These are phyloP conservation scores for Scaptodrosophila lebanonensis DNA, from an alignment of 1,140 invertebrate genomes.

Conservation along the genomic window DNA sequence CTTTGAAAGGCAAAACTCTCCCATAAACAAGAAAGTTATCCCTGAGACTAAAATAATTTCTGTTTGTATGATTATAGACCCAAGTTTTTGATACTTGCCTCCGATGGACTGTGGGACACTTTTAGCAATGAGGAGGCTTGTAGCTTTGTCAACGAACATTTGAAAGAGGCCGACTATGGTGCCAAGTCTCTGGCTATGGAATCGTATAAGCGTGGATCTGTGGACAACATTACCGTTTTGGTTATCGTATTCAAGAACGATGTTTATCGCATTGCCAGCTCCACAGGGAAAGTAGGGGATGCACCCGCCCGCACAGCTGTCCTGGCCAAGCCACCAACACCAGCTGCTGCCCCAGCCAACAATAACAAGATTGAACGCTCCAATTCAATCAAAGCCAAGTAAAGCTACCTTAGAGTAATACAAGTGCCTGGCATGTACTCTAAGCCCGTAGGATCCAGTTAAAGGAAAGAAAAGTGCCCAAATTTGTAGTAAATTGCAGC, in stretches of 20 bases:
- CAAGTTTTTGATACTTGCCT: slow-evolving; percentile 93
- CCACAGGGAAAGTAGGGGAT: slow-evolving; percentile 7
- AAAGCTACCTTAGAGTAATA: slow-evolving; percentile 21
- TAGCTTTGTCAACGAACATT: slow-evolving; percentile 87
- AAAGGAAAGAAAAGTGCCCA: slow-evolving; percentile 49
- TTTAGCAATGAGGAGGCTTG: slow-evolving; percentile 96
- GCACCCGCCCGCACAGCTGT: not conserved
- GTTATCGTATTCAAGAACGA: slow-evolving; percentile 89
- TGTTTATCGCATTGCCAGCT: slow-evolving; percentile 56
- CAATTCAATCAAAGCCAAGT: slow-evolving; percentile 65
- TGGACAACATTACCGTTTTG: slow-evolving; percentile 97
- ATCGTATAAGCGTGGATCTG: slow-evolving; percentile 93
- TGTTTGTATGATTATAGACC: slow-evolving; percentile 78
- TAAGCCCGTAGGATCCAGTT: not conserved
- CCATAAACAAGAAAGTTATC: too few species aligned
- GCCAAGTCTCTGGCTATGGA: slow-evolving; percentile 93
- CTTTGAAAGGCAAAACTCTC: too few species aligned
- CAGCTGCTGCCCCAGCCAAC: too few species aligned
- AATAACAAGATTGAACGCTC: slow-evolving; percentile 38
- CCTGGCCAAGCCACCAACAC: slow-evolving; percentile 33
- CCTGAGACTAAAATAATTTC: not conserved
- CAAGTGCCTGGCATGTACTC: too few species aligned
- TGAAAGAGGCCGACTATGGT: slow-evolving; percentile 90
- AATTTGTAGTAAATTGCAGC: slow-evolving; percentile 14
- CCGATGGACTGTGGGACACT: slow-evolving; percentile 97